Conservation (phyloP, 2,113 vertebrate species). For the Caracal caracal region DNA sequence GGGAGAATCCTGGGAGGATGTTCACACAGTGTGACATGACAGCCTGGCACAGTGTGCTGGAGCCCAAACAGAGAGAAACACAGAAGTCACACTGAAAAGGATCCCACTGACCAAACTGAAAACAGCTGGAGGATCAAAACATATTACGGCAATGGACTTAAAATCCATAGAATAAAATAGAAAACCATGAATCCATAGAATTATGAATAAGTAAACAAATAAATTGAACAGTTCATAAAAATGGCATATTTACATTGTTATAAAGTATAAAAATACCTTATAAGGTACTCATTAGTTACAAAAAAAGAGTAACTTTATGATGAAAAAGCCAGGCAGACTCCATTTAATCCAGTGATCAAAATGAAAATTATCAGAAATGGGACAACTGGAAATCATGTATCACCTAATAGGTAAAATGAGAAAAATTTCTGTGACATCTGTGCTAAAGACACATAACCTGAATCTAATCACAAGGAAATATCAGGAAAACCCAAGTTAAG, state of each 20-base stretch:
- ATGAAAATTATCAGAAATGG: background rate
- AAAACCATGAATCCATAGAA: background rate
- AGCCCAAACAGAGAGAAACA: background rate
- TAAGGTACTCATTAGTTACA: background rate
- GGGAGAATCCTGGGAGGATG: background rate
- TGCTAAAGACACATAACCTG: background rate
- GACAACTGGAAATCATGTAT: background rate
- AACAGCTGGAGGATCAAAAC: background rate
- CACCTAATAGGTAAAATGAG: background rate
- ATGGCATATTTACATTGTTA: background rate
- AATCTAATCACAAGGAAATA: conserved; percentile 28
- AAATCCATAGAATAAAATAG: background rate
- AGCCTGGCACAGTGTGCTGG: background rate
- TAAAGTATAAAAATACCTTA: background rate
- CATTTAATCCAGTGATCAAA: background rate
- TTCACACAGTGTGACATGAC: background rate
- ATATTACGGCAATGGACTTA: background rate
- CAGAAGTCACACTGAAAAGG: background rate
- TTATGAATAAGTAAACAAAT: background rate
- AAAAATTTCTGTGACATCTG: background rate
- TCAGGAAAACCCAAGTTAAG: background rate
- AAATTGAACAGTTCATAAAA: background rate
- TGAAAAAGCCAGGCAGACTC: background rate
- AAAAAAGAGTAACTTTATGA: background rate
- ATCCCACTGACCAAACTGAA: background rate